phyloP scores from a whole-genome alignment of 1,140 invertebrate species.

The Hydropsyche tenuis region DNA sequence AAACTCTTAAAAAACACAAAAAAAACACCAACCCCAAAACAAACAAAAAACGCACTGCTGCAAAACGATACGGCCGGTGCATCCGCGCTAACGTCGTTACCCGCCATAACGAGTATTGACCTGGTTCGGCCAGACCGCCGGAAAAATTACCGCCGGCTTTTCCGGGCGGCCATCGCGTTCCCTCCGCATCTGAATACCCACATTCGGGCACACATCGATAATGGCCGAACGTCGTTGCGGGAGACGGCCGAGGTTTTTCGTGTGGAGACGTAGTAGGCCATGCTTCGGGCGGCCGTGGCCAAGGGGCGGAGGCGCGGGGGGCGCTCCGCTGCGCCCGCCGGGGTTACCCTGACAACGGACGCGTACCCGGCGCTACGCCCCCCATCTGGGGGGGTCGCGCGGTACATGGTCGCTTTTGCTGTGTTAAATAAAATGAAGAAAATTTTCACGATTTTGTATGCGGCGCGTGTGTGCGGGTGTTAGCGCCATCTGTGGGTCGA shows the following conservation, averaged over 20 bases:
- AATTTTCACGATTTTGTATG: not conserved
- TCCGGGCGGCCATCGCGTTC: not conserved
- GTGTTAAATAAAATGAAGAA: no score
- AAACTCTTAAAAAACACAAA: no score
- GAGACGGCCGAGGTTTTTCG: no score
- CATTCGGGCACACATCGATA: no score
- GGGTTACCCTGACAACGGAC: constrained; percentile 45
- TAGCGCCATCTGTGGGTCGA: no score
- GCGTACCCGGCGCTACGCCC: constrained; percentile 45
- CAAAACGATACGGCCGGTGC: not conserved
- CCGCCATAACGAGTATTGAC: constrained; percentile 18
- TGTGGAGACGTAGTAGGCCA: not conserved
- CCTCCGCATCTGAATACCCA: no score
- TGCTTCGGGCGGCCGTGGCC: not conserved
- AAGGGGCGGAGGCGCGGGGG: not conserved
- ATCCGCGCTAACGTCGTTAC: not conserved
- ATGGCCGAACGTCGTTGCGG: no score
- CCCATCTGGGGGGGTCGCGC: not conserved
- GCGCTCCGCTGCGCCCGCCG: constrained; percentile 17
- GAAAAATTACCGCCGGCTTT: not conserved
- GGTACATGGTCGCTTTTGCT: not conserved
- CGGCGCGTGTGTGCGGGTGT: no score
- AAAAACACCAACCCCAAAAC: no score
- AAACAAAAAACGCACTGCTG: no score
- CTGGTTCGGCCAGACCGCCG: constrained; percentile 13